Evolutionary conservation across 2,113 vertebrate species (phyloP).

Genomic region (Strigops habroptila): DNA sequence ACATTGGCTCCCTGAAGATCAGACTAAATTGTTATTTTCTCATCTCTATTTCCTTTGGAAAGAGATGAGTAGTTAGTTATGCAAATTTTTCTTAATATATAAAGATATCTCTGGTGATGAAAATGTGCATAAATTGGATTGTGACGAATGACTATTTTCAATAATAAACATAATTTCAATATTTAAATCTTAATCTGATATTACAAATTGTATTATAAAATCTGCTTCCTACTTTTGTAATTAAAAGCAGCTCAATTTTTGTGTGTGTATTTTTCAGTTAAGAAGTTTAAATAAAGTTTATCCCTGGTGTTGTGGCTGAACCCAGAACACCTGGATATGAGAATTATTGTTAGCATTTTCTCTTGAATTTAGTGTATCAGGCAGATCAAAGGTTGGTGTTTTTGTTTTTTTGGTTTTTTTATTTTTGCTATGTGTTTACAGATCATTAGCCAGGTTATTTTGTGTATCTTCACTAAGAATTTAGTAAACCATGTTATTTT

Average conservation of each 20-base stretch:
- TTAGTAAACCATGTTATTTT: neutral
- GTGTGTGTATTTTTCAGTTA: neutral
- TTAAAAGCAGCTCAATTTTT: neutral
- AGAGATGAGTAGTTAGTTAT: neutral
- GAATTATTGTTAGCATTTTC: neutral
- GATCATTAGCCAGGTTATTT: neutral
- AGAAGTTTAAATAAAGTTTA: neutral
- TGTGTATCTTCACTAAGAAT: neutral
- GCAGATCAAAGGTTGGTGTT: neutral
- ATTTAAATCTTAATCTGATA: neutral
- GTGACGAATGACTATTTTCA: neutral
- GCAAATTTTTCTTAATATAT: neutral
- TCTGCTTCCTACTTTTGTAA: neutral
- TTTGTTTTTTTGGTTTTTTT: neutral
- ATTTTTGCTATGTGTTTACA: neutral
- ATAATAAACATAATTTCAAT: neutral
- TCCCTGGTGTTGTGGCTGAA: neutral
- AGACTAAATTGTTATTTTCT: neutral
- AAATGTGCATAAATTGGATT: neutral
- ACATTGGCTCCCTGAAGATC: neutral
- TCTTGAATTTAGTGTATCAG: neutral
- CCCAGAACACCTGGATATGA: neutral
- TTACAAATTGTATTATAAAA: neutral
- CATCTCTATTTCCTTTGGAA: neutral
- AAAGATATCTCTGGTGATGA: neutral